Evolutionary conservation across 2,113 vertebrate species (phyloP).

Genomic region (human (Homo sapiens)): GRCh38 chr9:40962001-40962500

Average conservation of each 20-base stretch:
- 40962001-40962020: slow-evolving; percentile 74
- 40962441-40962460: not conserved
- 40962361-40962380: slow-evolving; percentile 36
- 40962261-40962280: slow-evolving; percentile 78
- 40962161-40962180: slow-evolving; percentile 76
- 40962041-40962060: slow-evolving; percentile 65
- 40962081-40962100: slow-evolving; percentile 78
- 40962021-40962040: slow-evolving; percentile 54
- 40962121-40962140: slow-evolving; percentile 82
- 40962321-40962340: slow-evolving; percentile 13
- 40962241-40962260: slow-evolving; percentile 72
- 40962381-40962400: not conserved
- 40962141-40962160: slow-evolving; percentile 73
- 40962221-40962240: slow-evolving; percentile 81
- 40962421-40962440: slow-evolving; percentile 63
- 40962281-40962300: slow-evolving; percentile 70
- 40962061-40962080: slow-evolving; percentile 74
- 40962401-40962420: slow-evolving; percentile 57
- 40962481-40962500: not conserved
- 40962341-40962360: slow-evolving; percentile 58
- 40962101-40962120: slow-evolving; percentile 82
- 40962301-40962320: slow-evolving; percentile 72
- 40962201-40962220: slow-evolving; percentile 75
- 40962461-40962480: not conserved
- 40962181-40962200: slow-evolving; percentile 75